Evolutionary conservation across 2,888 invertebrate genomes (phyloP).

Genomic region (Uropetala carovei): DNA sequence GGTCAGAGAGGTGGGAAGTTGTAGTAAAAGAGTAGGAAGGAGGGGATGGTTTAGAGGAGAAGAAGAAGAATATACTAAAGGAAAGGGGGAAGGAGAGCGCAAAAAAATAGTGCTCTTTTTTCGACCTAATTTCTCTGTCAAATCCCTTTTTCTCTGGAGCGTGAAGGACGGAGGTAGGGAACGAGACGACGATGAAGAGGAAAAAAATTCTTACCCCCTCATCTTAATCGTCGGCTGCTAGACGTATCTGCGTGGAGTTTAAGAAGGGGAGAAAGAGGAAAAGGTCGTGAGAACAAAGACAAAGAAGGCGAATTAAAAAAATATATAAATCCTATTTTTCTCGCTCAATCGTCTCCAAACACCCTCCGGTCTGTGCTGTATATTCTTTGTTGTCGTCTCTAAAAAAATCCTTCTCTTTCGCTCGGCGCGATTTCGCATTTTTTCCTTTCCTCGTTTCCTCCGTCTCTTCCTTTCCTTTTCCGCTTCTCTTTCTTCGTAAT

Average conservation of each 20-base stretch:
- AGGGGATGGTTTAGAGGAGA: not conserved
- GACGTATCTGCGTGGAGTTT: not conserved
- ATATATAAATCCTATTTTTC: not conserved
- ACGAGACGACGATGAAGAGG: not conserved
- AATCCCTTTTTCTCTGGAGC: not conserved
- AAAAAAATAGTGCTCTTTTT: slow-evolving; percentile 10
- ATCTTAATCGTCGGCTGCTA: not conserved
- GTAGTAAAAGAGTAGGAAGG: not conserved
- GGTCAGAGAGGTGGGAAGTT: not conserved
- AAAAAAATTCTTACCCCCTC: not conserved
- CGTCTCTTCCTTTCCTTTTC: not conserved
- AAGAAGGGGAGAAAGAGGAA: not conserved
- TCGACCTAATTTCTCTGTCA: slow-evolving; percentile 18
- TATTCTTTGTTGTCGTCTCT: not conserved
- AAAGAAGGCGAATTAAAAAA: not conserved
- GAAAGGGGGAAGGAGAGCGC: not conserved
- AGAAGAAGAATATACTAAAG: not conserved
- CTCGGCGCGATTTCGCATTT: not conserved
- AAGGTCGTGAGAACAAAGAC: not conserved
- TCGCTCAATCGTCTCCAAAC: too few species aligned
- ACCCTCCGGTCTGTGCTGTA: too few species aligned
- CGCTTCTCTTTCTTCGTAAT: too few species aligned
- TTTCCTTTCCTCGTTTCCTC: not conserved
- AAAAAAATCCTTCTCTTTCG: not conserved
- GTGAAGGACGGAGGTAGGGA: not conserved